Base-by-base conservation (phyloP, 2,888 invertebrate species). In the Phengaris alcon region DNA sequence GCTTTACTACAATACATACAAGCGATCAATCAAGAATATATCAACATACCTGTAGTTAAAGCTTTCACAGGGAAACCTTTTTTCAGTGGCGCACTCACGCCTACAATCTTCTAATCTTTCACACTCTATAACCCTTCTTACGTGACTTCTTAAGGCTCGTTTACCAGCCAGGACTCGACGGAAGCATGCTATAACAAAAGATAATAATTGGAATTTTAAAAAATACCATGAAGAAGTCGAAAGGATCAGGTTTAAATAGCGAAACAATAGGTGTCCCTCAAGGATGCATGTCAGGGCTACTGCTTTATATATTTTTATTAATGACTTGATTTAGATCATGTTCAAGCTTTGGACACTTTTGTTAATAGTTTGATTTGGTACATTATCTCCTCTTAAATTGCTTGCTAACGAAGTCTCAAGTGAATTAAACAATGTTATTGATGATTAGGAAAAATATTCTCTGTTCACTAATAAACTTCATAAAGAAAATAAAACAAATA, bases 61-160 rank as follows among this genome's bases (percentile, higher is more conserved):
- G 80, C 97, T 97, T 88, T 97, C 97, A 84, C 97, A 97, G 79
- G 94, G 94, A 84, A 97, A 97, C 74, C 95, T 91, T 82, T 94
- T 95, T 84, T 97, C 97, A 7, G 94, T 94, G 2, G 96, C 96
- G 81, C 97, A 97, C 81, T 96, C 96, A 64, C 95, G 89, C 84
- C 96, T 95, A 84, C 97, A 97, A 82, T 97, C 96, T 81, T 97
- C 96, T 0, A 97, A 91, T 0, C 95, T 94, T 82, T 96, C 96
- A 83, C 97, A 97, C 6, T 95, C 83, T 35, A 96, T 89, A 48
- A 96, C 95, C 78, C 95, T 94, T 79, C 96, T 93, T 15, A 97
- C 95, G 85, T 95, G 95, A 78, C 95, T 94, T 44, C 96, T 94
- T 0, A 95, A 91, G 0, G 97, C 94, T 9, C 97, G 94, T 84